Percentiles rank a stretch among this genome's conserved stretches.
Conservation (phyloP, 2,888 invertebrate species). For the Nipponacmea schrenckii region DNA sequence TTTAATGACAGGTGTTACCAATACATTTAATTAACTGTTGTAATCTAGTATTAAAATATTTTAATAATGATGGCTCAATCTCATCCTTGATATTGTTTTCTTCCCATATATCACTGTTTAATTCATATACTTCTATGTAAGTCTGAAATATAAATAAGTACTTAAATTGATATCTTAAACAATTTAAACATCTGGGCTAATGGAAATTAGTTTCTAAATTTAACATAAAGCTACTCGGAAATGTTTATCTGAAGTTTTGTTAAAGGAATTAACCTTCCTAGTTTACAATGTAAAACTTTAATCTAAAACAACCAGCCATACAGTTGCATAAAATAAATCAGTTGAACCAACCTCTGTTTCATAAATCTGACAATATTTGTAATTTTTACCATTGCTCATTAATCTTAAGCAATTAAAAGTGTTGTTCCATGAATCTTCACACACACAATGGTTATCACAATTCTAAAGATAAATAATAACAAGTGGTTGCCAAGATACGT, state of each 20-base stretch:
- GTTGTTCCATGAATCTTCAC: slow-evolving; percentile 86
- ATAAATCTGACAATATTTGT: slow-evolving; percentile 73
- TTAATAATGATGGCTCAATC: slow-evolving; percentile 32
- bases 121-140: slow-evolving; percentile 82
- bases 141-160: slow-evolving; percentile 56
- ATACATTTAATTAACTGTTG: slow-evolving; percentile 31
- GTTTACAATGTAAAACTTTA: no score
- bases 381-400: slow-evolving; percentile 71
- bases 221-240: no score
- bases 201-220: no score
- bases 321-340: not conserved
- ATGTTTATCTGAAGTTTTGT: no score
- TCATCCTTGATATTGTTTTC: slow-evolving; percentile 72
- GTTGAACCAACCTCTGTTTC: not conserved
- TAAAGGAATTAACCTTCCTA: no score
- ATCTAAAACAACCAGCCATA: no score
- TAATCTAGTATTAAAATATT: slow-evolving; percentile 29
- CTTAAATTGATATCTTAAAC: no score
- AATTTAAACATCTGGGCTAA: no score
- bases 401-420: slow-evolving; percentile 83
- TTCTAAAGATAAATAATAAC: slow-evolving; percentile 35
- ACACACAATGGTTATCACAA: slow-evolving; percentile 75
- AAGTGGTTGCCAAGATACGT: not conserved
- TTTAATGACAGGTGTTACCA: slow-evolving; percentile 30
- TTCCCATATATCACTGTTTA: slow-evolving; percentile 79